Evolutionary conservation across 2,113 vertebrate genomes (phyloP).

Genomic region (Mugil cephalus): DNA sequence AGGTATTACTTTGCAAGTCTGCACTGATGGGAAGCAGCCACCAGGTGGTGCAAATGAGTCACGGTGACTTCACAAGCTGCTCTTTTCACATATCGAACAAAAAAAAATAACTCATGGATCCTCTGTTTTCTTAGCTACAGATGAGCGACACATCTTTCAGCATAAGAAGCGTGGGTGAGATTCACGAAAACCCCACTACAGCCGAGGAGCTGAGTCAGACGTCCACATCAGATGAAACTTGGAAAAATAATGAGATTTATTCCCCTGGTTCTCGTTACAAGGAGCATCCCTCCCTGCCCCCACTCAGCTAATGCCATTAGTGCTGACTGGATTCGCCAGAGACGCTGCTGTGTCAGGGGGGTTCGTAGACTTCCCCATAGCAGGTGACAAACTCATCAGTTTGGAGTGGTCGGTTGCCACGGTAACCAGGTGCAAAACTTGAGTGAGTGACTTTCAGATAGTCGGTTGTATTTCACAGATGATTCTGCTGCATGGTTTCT

Average conservation of each 20-base stretch:
- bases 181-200: not conserved
- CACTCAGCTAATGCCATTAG: slow-evolving; percentile 29
- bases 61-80: not conserved
- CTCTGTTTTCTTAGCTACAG: not conserved
- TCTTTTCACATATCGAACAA: not conserved
- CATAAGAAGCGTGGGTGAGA: not conserved
- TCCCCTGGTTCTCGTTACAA: slow-evolving; percentile 71
- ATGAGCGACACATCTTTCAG: not conserved
- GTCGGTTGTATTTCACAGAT: too few species aligned
- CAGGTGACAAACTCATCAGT: slow-evolving; percentile 43
- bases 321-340: slow-evolving; percentile 69
- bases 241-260: slow-evolving; percentile 53
- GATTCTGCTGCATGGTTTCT: too few species aligned
- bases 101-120: too few species aligned
- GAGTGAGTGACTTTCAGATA: not conserved
- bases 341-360: slow-evolving; percentile 56
- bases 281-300: not conserved
- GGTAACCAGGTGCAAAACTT: slow-evolving; percentile 27
- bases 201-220: slow-evolving; percentile 19
- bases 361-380: slow-evolving; percentile 12
- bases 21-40: slow-evolving; percentile 36
- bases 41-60: slow-evolving; percentile 41
- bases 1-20: not conserved
- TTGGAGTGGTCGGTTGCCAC: slow-evolving; percentile 31
- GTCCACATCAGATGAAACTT: not conserved